Evolutionary conservation across 1,140 invertebrate species (phyloP).

Genomic region (Matsumurasca onukii): DNA sequence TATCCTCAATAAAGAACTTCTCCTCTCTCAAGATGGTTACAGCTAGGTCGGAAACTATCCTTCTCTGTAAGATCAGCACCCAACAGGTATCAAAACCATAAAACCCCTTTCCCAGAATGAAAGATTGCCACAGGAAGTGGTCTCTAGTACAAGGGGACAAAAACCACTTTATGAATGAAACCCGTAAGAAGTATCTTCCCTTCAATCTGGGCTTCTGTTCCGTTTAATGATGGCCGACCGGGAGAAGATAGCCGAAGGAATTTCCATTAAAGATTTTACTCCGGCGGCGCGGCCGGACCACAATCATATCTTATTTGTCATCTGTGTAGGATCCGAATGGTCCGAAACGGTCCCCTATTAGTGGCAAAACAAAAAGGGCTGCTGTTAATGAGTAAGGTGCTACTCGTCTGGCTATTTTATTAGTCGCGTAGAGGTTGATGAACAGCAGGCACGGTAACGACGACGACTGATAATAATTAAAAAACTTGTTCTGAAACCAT

Average conservation of each 20-base stretch:
- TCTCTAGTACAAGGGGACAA: not conserved
- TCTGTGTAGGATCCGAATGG: slow-evolving; percentile 16
- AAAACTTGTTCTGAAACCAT: slow-evolving; percentile 25
- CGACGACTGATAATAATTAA: slow-evolving; percentile 18
- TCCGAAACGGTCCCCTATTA: slow-evolving; percentile 18
- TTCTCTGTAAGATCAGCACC: too few relatives aligned
- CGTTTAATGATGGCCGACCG: slow-evolving; percentile 3
- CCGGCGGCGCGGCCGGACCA: slow-evolving; percentile 5
- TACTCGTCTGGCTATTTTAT: slow-evolving; percentile 22
- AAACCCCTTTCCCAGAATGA: not conserved
- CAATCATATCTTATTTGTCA: slow-evolving; percentile 23
- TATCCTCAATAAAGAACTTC: too few relatives aligned
- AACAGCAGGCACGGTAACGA: slow-evolving; percentile 4
- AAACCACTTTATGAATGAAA: slow-evolving; percentile 25
- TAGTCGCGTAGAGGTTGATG: slow-evolving; percentile 8
- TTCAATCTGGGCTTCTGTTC: slow-evolving; percentile 17
- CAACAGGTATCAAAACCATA: too few relatives aligned
- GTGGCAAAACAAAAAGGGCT: slow-evolving; percentile 25
- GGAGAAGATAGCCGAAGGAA: not conserved
- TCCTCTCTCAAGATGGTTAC: too few relatives aligned
- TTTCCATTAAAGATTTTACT: slow-evolving; percentile 26
- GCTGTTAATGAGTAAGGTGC: slow-evolving; percentile 23
- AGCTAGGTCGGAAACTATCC: too few relatives aligned
- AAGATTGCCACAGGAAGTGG: not conserved
- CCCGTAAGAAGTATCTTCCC: slow-evolving; percentile 11